phyloP scores from a whole-genome alignment of 2,888 invertebrate species.

The Dascillus cervinus region DNA sequence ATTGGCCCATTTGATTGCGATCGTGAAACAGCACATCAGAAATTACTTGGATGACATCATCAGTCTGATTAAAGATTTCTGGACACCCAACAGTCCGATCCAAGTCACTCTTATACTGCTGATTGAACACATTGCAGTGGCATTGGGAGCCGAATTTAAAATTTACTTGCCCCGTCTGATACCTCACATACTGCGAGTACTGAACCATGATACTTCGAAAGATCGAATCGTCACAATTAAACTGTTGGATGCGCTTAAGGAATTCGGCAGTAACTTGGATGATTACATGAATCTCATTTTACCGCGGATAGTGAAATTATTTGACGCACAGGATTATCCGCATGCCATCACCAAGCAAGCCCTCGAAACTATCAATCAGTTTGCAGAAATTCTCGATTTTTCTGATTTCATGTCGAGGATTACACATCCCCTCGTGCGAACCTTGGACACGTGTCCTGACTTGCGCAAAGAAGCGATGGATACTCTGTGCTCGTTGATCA shows the following conservation, averaged over 20 bases:
- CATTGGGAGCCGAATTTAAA: conserved; percentile 93
- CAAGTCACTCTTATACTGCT: conserved; percentile 84
- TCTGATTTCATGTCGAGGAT: conserved; percentile 88
- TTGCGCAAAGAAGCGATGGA: conserved; percentile 80
- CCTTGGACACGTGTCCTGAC: conserved; percentile 72
- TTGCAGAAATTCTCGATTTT: conserved; percentile 86
- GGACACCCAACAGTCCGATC: conserved; percentile 80
- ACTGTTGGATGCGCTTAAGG: conserved; percentile 78
- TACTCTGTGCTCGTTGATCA: conserved; percentile 77
- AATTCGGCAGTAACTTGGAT: conserved; percentile 91
- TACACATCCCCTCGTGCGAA: conserved; percentile 87
- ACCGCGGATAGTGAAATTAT: conserved; percentile 88
- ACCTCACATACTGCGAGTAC: conserved; percentile 86
- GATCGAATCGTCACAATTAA: conserved; percentile 77
- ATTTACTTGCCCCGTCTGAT: conserved; percentile 85
- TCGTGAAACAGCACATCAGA: conserved; percentile 94
- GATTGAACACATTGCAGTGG: conserved; percentile 89
- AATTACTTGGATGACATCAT: conserved; percentile 96
- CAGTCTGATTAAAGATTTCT: conserved; percentile 84
- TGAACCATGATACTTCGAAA: conserved; percentile 85
- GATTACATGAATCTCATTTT: conserved; percentile 93
- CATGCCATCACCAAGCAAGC: conserved; percentile 68
- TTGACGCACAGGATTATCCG: conserved; percentile 83
- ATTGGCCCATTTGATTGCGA: conserved; percentile 83
- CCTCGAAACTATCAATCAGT: conserved; percentile 78